phyloP scores from a whole-genome alignment of 1,140 invertebrate species.

The Plodia interpunctella region DNA sequence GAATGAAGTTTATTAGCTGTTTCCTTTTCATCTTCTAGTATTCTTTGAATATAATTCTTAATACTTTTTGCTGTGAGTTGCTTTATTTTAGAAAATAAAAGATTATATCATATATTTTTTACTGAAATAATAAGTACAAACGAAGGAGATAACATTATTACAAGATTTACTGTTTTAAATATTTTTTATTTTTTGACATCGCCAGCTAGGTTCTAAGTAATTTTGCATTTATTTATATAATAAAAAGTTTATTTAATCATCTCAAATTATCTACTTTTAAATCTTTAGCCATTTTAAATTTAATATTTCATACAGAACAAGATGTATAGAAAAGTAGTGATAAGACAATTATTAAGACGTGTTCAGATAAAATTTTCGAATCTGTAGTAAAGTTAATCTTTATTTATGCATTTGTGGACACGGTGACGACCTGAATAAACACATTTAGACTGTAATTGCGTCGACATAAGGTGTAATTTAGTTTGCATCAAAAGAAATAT shows the following conservation, averaged over 20 bases:
- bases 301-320: no score
- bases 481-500: slow-evolving; percentile 23
- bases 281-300: no score
- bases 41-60: background rate
- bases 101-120: no score
- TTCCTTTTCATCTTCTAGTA: background rate
- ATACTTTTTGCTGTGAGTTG: background rate
- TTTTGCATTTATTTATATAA: no score
- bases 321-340: no score
- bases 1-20: background rate
- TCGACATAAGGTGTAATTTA: slow-evolving; percentile 32
- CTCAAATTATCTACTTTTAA: no score
- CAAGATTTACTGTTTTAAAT: no score
- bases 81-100: no score
- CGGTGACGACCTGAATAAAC: slow-evolving; percentile 28
- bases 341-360: background rate
- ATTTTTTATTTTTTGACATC: no score
- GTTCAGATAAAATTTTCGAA: background rate
- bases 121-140: background rate
- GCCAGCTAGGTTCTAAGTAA: no score
- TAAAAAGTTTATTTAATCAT: no score
- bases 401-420: slow-evolving; percentile 21
- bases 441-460: slow-evolving; percentile 26
- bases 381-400: slow-evolving; percentile 26
- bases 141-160: no score